phyloP scores from a whole-genome alignment of 2,797 vertebrate species.

The Falco biarmicus region DNA sequence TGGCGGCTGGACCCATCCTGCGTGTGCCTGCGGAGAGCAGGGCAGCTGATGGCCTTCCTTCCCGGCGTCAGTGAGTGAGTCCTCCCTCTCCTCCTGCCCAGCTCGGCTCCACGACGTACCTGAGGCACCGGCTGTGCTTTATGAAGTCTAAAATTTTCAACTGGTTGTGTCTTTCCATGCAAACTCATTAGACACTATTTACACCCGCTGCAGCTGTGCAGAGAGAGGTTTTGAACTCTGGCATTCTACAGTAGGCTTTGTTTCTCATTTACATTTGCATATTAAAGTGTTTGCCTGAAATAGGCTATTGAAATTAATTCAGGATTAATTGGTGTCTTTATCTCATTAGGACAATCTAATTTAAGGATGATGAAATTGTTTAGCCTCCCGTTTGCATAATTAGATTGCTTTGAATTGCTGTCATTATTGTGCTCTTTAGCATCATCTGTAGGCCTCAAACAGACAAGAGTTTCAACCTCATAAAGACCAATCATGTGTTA shows the following conservation, averaged over 20 bases:
- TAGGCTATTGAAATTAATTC: conserved; percentile 99
- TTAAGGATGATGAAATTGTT: conserved; percentile 99
- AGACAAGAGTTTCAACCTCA: conserved; percentile 93
- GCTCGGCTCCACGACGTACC: conserved; percentile 54
- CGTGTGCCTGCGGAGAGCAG: background rate
- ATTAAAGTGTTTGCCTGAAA: conserved; percentile 99
- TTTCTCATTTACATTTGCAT: conserved; percentile 98
- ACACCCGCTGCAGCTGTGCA: conserved; percentile 83
- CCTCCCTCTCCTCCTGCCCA: background rate
- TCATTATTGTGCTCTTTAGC: conserved; percentile 99
- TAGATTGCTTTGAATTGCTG: conserved; percentile 99
- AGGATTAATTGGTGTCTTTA: conserved; percentile 99
- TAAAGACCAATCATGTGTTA: conserved; percentile 99
- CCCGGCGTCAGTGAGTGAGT: background rate
- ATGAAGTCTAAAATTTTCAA: conserved; percentile 78
- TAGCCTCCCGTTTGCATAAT: conserved; percentile 99
- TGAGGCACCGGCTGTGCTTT: conserved; percentile 77
- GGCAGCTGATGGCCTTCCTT: background rate
- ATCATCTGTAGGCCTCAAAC: conserved; percentile 95
- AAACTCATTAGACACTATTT: conserved; percentile 85
- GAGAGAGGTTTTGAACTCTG: conserved; percentile 87
- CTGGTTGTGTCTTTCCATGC: conserved; percentile 78
- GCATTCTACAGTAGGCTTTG: conserved; percentile 89
- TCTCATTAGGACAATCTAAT: conserved; percentile 99
- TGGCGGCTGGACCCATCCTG: background rate